A percentile compares a stretch with the other conserved stretches of the same genome.
Evolutionary conservation across 2,113 vertebrate species (phyloP).

Genomic region (Dromas ardeola): DNA sequence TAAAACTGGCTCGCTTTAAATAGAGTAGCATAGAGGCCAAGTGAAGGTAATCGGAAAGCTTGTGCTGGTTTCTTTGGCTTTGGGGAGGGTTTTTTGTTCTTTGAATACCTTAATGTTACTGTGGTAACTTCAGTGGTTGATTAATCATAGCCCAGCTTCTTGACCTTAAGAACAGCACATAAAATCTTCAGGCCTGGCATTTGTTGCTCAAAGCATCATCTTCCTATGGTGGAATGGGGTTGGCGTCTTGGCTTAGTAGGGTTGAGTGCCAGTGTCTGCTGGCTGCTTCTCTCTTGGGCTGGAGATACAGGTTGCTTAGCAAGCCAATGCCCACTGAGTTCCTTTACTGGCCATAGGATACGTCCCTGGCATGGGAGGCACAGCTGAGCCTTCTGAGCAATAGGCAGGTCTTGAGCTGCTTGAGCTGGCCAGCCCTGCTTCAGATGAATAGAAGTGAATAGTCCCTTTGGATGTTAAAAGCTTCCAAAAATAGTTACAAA

Average conservation of each 20-base stretch:
- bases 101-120: neutral
- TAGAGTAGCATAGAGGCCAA: neutral
- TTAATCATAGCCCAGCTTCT: neutral
- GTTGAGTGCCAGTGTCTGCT: neutral
- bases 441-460: slow-evolving; percentile 14
- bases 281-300: neutral
- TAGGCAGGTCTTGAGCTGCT: neutral
- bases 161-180: neutral
- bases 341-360: neutral
- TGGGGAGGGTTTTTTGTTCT: neutral
- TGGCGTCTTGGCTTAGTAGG: neutral
- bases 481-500: slow-evolving; percentile 58
- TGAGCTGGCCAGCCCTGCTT: neutral
- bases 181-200: neutral
- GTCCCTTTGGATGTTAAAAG: slow-evolving; percentile 50
- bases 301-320: neutral
- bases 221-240: neutral
- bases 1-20: neutral
- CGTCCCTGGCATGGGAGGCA: neutral
- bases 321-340: rapidly evolving
- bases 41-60: slow-evolving; percentile 14
- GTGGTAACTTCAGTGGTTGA: neutral
- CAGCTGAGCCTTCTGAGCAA: neutral
- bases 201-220: neutral
- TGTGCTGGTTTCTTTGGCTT: neutral